These are phyloP conservation scores for Patella ulyssiponensis DNA, from an alignment of 2,888 invertebrate genomes.

Conservation along the genomic window DNA sequence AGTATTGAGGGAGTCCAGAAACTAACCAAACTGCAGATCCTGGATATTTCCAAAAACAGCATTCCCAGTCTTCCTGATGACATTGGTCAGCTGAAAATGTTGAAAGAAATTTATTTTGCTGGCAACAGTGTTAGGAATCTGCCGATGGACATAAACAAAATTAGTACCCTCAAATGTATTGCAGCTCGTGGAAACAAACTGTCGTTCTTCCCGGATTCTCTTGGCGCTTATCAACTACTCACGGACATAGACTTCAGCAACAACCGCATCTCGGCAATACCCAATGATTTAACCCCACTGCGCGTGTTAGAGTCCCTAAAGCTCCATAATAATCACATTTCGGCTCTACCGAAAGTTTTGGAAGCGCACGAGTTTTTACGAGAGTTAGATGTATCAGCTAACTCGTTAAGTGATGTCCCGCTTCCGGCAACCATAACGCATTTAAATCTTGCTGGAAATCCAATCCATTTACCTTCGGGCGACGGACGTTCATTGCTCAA, in stretches of 20 bases:
- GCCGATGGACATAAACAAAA: conserved; percentile 48
- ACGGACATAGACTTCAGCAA: conserved; percentile 52
- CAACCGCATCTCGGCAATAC: conserved; percentile 54
- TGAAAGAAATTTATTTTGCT: conserved; percentile 59
- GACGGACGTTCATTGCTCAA: conserved; percentile 54
- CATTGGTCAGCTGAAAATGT: conserved; percentile 52
- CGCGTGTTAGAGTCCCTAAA: conserved; percentile 51
- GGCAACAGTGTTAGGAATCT: conserved; percentile 60
- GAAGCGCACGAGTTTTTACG: conserved; percentile 59
- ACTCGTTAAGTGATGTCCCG: conserved; percentile 58
- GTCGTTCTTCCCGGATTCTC: conserved; percentile 57
- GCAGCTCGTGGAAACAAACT: conserved; percentile 59
- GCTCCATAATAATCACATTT: conserved; percentile 54
- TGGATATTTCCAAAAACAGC: conserved; percentile 57
- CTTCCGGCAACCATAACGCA: conserved; percentile 55
- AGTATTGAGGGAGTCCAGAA: conserved; percentile 51
- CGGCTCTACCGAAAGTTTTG: conserved; percentile 59
- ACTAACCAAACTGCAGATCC: conserved; percentile 50
- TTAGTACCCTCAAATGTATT: conserved; percentile 55
- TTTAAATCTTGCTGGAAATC: conserved; percentile 60
- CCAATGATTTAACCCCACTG: conserved; percentile 54
- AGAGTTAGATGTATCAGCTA: conserved; percentile 59
- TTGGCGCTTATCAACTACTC: conserved; percentile 63
- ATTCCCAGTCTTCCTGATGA: conserved; percentile 58
- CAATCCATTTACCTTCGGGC: conserved; percentile 51